Percentiles rank a stretch among this genome's conserved stretches.
These are phyloP conservation scores for Phragmatobia fuliginosa DNA, from an alignment of 2,888 invertebrate genomes.

Conservation along the genomic window DNA sequence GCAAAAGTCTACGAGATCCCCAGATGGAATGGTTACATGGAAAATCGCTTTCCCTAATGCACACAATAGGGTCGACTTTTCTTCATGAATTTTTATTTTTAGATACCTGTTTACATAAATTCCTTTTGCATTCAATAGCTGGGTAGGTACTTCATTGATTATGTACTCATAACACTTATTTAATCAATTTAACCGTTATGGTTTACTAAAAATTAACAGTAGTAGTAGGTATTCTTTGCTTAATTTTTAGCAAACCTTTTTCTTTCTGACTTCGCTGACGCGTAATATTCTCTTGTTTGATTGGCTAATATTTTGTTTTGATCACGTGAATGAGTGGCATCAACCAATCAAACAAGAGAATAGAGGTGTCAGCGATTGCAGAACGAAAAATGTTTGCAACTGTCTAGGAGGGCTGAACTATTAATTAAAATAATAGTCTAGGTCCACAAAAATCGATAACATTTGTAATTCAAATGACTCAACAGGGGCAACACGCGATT, in stretches of 20 bases:
- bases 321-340: too few species aligned
- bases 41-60: too few species aligned
- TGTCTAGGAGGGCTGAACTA: too few species aligned
- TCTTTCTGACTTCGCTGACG: too few species aligned
- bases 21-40: too few species aligned
- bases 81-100: neutral
- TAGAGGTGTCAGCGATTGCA: too few species aligned
- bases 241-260: too few species aligned
- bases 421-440: neutral
- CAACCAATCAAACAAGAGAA: too few species aligned
- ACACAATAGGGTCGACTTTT: neutral
- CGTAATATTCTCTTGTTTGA: too few species aligned
- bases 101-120: neutral
- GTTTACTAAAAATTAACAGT: neutral
- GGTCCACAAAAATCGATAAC: neutral
- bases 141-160: neutral
- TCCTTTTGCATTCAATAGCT: neutral
- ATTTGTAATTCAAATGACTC: neutral
- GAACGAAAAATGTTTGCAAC: too few species aligned
- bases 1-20: neutral
- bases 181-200: neutral
- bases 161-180: neutral
- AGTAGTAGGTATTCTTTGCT: too few species aligned
- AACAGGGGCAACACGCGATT: neutral
- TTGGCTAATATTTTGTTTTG: too few species aligned